Evolutionary conservation across 2,797 vertebrate genomes (phyloP).

Genomic region (Streptopelia turtur): DNA sequence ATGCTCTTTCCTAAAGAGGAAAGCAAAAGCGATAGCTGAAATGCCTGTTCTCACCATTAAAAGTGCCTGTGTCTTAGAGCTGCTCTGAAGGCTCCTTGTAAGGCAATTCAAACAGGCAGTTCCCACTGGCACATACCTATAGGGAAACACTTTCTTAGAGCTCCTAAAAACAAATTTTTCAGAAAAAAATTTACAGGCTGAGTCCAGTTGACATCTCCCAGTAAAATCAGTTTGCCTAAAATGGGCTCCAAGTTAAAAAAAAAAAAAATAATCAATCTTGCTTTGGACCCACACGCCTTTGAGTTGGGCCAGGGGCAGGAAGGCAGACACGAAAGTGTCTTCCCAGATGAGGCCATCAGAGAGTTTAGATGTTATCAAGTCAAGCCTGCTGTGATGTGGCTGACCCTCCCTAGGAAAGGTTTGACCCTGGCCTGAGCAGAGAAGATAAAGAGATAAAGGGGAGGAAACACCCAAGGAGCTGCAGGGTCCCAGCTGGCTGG

Average conservation of each 20-base stretch:
- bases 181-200: background rate
- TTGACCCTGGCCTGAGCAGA: fast-evolving
- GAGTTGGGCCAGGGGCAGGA: background rate
- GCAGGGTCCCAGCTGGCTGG: fast-evolving
- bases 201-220: background rate
- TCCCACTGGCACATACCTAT: background rate
- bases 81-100: background rate
- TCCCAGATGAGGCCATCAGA: background rate
- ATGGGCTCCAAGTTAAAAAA: background rate
- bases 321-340: background rate
- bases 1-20: background rate
- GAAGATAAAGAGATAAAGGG: background rate
- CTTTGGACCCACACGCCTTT: fast-evolving
- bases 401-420: background rate
- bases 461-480: background rate
- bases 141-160: background rate
- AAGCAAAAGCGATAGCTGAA: background rate
- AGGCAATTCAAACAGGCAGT: background rate
- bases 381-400: background rate
- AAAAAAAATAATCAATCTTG: background rate
- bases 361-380: background rate
- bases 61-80: background rate
- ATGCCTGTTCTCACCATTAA: background rate
- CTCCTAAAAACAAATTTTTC: background rate
- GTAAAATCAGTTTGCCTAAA: background rate